Evolutionary conservation across 2,888 invertebrate genomes (phyloP), one percentile per base, ranked within the genome.

Genomic region (Cremastobaeus sp.): DNA sequence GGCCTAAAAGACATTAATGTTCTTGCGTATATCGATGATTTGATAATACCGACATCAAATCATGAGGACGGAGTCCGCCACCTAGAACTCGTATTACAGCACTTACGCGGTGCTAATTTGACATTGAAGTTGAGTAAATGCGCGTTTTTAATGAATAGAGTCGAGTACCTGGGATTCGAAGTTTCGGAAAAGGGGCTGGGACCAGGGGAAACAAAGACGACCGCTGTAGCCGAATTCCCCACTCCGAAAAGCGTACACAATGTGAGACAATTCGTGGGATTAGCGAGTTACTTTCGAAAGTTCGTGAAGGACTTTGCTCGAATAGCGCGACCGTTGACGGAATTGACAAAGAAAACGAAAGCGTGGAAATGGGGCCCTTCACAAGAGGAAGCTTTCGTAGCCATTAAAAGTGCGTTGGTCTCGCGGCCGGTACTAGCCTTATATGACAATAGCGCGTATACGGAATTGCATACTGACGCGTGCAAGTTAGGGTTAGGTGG

Each of bases 91-190:
- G 62, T 64, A 6, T 20, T 77, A 0, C 18, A 48, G 52, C 28
- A 57, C 12, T 1, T 50, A 25, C 37, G 66, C 28, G 17, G 74
- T 25, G n/a, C 20, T 6, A 43, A 54, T 18, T 20, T 65, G 6
- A 12, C 30, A 3, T 28, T 79, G 2, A 77, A 77, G 6, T 25
- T 77, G 2, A 20, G 15, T 3, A 77, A 78, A 25, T 76, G 78
- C 12, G 17, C 47, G 0, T 78, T 78, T 39, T 39, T 77, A 5
- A 12, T 34, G 3, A 25, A n/a, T n/a, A n/a, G n/a, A 57, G 6
- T 30, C 35, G 0, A 35, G 48, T n/a, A 8, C 20, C 6, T 78
- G 1, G 77, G 78, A 0, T 70, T 45, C 34, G 74, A 75, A 37
- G 34, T 77, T 8, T 68, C 62, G 1, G 11, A 2, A 2, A 21